These are phyloP conservation scores for Agrypnia vestita DNA, from an alignment of 1,140 invertebrate genomes.

Conservation along the genomic window DNA sequence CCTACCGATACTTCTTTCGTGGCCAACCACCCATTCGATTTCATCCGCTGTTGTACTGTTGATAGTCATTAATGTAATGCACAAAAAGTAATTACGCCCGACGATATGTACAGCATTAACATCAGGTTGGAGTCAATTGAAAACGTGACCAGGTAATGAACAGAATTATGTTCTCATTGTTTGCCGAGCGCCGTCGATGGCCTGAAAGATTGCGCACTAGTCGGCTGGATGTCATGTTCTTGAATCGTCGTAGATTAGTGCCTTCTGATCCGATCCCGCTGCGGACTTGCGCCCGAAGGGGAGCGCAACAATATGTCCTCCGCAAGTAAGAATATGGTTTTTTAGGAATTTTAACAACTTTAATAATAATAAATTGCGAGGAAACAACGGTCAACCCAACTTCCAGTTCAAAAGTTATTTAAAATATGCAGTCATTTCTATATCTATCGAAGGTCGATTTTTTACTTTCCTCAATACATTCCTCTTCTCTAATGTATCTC, in stretches of 20 bases:
- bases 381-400: too few species aligned
- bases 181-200: constrained; percentile 42
- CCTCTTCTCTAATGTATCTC: too few species aligned
- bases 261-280: constrained; percentile 9
- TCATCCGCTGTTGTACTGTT: constrained; percentile 7
- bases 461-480: too few species aligned
- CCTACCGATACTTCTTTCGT: constrained; percentile 16
- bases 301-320: too few species aligned
- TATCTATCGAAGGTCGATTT: too few species aligned
- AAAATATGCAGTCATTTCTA: too few species aligned
- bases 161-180: constrained; percentile 58
- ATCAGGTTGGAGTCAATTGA: constrained; percentile 51
- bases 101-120: constrained; percentile 32
- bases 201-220: constrained; percentile 40
- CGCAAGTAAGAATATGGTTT: too few species aligned
- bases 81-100: constrained; percentile 43
- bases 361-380: too few species aligned
- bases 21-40: constrained; percentile 30
- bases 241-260: constrained; percentile 41
- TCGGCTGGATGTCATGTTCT: constrained; percentile 43
- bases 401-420: too few species aligned
- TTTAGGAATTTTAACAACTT: too few species aligned
- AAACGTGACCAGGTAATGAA: constrained; percentile 60
- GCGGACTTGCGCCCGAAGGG: background rate
- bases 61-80: constrained; percentile 38